Percentiles rank a stretch among this genome's conserved stretches.
phyloP scores from a whole-genome alignment of 2,113 vertebrate species.

The Stictonetta naevosa region DNA sequence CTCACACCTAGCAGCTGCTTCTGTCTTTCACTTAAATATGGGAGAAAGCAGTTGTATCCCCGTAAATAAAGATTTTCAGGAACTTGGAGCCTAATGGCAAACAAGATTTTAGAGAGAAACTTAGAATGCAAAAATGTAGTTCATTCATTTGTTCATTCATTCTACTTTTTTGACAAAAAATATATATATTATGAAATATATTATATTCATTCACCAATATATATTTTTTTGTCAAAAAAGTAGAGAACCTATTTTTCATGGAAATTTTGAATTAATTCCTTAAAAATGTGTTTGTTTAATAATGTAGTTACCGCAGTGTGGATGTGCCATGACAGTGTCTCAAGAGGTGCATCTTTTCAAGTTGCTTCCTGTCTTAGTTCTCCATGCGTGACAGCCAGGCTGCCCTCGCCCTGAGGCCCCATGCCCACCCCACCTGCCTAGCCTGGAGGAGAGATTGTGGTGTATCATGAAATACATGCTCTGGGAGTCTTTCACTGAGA shows the following conservation, averaged over 20 bases:
- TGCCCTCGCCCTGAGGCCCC: background rate
- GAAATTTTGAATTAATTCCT: background rate
- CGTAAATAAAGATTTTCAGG: background rate
- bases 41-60: background rate
- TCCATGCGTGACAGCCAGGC: background rate
- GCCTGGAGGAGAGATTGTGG: background rate
- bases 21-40: background rate
- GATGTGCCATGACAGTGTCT: background rate
- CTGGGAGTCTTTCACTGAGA: rapidly evolving
- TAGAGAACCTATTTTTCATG: background rate
- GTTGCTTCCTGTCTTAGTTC: background rate
- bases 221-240: background rate
- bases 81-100: background rate
- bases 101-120: background rate
- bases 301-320: background rate
- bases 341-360: background rate
- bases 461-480: background rate
- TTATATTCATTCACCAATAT: no score
- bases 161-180: no score
- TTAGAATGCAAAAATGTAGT: background rate
- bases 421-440: rapidly evolving
- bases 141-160: no score
- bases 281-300: background rate
- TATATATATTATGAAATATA: no score
- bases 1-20: background rate